Conservation (phyloP, 2,888 invertebrate genomes). For the Calliscelio sp. region DNA sequence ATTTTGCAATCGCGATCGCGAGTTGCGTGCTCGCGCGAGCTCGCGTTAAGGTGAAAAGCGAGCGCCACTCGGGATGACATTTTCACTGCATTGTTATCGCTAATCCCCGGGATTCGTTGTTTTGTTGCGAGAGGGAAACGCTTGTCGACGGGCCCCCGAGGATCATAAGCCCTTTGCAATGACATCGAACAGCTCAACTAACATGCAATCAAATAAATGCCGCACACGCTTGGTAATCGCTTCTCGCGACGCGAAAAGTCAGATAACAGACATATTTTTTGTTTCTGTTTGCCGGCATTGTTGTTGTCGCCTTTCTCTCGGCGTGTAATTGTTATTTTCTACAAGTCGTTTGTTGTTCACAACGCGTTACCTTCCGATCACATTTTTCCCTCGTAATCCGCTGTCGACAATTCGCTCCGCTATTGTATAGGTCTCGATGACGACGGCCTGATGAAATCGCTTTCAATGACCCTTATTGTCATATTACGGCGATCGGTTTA, state of each 20-base stretch:
- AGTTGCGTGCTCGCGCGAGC: slow-evolving; percentile 39
- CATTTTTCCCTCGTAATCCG: too few relatives aligned
- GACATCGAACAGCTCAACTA: slow-evolving; percentile 63
- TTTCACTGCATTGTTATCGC: slow-evolving; percentile 67
- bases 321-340: too few relatives aligned
- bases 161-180: slow-evolving; percentile 63
- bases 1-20: slow-evolving; percentile 74
- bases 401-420: too few relatives aligned
- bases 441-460: too few relatives aligned
- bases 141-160: slow-evolving; percentile 62
- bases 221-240: slow-evolving; percentile 45
- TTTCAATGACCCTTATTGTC: too few relatives aligned
- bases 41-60: slow-evolving; percentile 65
- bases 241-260: slow-evolving; percentile 51
- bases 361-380: too few relatives aligned
- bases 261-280: too few relatives aligned
- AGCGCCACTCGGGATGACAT: slow-evolving; percentile 62
- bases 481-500: too few relatives aligned
- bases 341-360: too few relatives aligned
- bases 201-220: slow-evolving; percentile 65
- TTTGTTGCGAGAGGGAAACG: slow-evolving; percentile 66
- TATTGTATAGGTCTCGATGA: too few relatives aligned
- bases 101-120: slow-evolving; percentile 67
- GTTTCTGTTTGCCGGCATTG: too few relatives aligned
- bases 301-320: too few relatives aligned